phyloP scores from a whole-genome alignment of 2,113 vertebrate species.

The Rhizomys pruinosus region DNA sequence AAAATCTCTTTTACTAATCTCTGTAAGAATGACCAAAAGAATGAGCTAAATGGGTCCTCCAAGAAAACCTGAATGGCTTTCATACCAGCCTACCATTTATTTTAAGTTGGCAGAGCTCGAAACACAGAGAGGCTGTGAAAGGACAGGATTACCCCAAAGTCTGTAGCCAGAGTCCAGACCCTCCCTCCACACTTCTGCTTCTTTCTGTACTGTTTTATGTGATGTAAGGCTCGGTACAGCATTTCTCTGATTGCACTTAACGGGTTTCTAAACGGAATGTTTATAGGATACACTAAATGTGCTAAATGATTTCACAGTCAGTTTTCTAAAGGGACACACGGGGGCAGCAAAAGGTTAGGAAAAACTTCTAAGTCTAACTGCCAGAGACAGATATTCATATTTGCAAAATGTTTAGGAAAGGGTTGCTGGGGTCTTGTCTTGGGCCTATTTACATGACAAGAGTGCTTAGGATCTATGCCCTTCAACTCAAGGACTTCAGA shows the following conservation, averaged over 20 bases:
- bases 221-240: background rate
- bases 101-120: background rate
- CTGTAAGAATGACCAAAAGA: background rate
- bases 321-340: conserved; percentile 78
- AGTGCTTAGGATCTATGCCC: background rate
- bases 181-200: background rate
- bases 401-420: background rate
- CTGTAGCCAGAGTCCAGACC: background rate
- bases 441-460: background rate
- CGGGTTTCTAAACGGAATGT: background rate
- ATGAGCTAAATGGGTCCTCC: background rate
- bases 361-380: background rate
- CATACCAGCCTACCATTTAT: background rate
- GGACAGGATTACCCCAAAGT: background rate
- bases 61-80: background rate
- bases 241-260: background rate
- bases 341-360: conserved; percentile 86
- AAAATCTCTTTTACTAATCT: background rate
- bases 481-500: background rate
- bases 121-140: background rate
- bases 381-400: background rate
- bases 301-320: background rate
- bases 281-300: background rate
- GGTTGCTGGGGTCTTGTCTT: background rate
- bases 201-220: background rate